phyloP scores from a whole-genome alignment of 1,140 invertebrate species.

The Triops longicaudatus region DNA sequence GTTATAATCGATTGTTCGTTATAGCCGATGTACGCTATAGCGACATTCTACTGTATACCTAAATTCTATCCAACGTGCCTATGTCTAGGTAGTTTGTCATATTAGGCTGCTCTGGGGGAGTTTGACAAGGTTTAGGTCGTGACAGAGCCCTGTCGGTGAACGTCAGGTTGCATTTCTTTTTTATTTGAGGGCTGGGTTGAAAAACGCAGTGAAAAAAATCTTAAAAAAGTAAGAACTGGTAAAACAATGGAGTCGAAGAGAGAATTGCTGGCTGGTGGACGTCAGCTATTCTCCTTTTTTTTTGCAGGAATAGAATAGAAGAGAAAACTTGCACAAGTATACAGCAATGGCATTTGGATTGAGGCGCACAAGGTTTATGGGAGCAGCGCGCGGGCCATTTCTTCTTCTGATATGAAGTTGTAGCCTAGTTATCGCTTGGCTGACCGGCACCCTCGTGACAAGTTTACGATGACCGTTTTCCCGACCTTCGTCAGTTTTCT shows the following conservation, averaged over 20 bases:
- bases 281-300: not conserved
- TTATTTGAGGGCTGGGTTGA: not conserved
- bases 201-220: not conserved
- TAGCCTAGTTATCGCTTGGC: conserved; percentile 10
- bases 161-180: not conserved
- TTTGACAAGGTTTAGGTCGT: too few species aligned
- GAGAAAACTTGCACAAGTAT: not conserved
- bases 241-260: not conserved
- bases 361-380: conserved; percentile 1
- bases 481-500: not conserved
- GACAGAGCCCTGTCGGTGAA: not conserved
- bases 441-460: conserved; percentile 6
- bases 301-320: not conserved
- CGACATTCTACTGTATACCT: too few species aligned
- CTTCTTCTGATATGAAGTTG: conserved; percentile 1
- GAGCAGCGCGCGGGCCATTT: not conserved
- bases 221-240: not conserved
- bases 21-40: too few species aligned
- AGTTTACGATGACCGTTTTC: conserved; percentile 7
- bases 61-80: too few species aligned
- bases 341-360: conserved; percentile 11
- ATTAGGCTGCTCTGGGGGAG: too few species aligned
- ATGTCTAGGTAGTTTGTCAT: too few species aligned
- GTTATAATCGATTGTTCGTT: too few species aligned
- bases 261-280: not conserved